A percentile compares a stretch with the other conserved stretches of the same genome.
Evolutionary conservation across 2,888 invertebrate species (phyloP).

Genomic region (Cheilosia urbana): DNA sequence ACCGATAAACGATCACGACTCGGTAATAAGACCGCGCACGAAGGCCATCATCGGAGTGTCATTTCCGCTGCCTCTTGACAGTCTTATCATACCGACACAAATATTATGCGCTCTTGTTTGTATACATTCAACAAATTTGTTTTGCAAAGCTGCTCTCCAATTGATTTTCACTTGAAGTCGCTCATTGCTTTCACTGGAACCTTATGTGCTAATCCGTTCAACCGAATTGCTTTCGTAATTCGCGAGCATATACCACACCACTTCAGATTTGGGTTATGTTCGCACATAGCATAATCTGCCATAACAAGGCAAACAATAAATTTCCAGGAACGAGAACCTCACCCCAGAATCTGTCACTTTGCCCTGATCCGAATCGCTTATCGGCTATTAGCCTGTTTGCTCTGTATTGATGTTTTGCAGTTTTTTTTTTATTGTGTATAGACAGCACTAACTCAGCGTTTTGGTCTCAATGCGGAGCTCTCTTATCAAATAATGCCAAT

Average conservation of each 20-base stretch:
- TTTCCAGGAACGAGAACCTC: conserved; percentile 14
- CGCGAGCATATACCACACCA: not conserved
- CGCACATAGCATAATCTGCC: conserved; percentile 1
- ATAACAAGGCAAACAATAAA: not conserved
- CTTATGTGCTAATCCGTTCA: conserved; percentile 5
- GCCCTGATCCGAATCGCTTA: conserved; percentile 21
- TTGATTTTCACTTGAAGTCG: conserved; percentile 29
- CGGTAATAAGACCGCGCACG: not conserved
- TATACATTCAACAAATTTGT: conserved; percentile 7
- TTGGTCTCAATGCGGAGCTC: conserved; percentile 37
- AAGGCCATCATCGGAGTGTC: conserved; percentile 26
- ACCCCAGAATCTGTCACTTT: conserved; percentile 6
- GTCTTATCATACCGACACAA: conserved; percentile 29
- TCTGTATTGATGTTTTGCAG: conserved; percentile 19
- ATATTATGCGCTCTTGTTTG: not conserved
- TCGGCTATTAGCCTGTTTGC: conserved; percentile 7
- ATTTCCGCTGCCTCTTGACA: conserved; percentile 2
- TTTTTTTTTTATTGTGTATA: conserved; percentile 8
- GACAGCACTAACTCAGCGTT: conserved; percentile 19
- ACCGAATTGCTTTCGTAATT: conserved; percentile 8
- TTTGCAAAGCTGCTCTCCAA: conserved; percentile 34
- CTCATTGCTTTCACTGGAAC: conserved; percentile 5
- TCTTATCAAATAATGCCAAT: conserved; percentile 35
- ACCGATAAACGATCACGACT: conserved; percentile 12
- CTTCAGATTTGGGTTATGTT: conserved; percentile 26